Conservation (phyloP, 2,797 vertebrate species). For the Bufotes viridis region DNA sequence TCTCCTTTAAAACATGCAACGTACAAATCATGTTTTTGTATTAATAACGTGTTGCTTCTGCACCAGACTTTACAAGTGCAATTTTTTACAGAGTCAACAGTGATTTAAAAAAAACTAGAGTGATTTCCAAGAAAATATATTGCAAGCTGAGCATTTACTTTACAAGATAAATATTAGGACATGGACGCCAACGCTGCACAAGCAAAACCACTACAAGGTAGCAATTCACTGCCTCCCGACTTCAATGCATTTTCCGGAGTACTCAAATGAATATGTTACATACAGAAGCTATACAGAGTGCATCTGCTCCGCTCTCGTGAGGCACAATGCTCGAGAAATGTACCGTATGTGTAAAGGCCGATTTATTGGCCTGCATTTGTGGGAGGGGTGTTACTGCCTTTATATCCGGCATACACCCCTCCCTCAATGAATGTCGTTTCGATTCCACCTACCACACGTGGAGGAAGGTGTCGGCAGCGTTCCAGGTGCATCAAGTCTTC, state of each 20-base stretch:
- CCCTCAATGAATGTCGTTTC: no score
- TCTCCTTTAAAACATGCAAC: not conserved
- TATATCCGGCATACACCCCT: no score
- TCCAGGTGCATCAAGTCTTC: no score
- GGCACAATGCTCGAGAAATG: not conserved
- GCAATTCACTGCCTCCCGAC: constrained; percentile 5
- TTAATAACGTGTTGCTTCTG: not conserved
- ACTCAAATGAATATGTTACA: constrained; percentile 23
- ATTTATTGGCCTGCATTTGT: no score
- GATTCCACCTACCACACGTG: no score
- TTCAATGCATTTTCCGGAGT: not conserved
- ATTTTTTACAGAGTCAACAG: constrained; percentile 9
- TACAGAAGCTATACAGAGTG: not conserved
- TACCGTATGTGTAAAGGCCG: no score
- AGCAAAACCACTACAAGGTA: constrained; percentile 1
- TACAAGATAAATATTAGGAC: constrained; percentile 28
- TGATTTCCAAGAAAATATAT: constrained; percentile 10
- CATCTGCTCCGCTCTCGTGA: not conserved
- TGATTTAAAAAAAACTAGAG: not conserved
- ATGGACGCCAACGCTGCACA: constrained; percentile 29
- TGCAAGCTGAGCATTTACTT: not conserved
- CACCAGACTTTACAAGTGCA: not conserved
- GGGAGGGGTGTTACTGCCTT: no score
- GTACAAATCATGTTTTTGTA: not conserved
- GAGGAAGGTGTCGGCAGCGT: no score